Percentiles rank a stretch among this genome's conserved stretches.
Conservation (phyloP, 2,888 invertebrate genomes). For the Pandemis corylana region DNA sequence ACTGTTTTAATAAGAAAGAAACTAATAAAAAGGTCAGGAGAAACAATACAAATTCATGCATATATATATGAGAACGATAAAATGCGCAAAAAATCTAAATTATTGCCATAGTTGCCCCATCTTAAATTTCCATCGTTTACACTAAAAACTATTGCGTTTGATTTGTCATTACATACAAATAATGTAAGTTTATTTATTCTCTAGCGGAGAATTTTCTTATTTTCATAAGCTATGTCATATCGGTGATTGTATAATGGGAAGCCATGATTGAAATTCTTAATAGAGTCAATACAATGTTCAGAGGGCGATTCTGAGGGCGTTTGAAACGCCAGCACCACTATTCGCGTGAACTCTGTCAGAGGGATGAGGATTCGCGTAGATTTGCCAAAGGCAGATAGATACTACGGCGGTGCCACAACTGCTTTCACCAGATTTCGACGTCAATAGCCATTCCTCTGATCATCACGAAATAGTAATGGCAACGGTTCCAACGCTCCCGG, state of each 20-base stretch:
- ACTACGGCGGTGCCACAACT: background rate
- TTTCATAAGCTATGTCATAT: conserved; percentile 53
- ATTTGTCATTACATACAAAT: conserved; percentile 37
- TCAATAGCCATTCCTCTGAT: background rate
- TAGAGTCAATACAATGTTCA: conserved; percentile 5
- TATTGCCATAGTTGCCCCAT: too few relatives aligned
- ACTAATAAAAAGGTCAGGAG: too few relatives aligned
- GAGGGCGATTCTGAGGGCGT: background rate
- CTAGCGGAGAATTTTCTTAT: conserved; percentile 59
- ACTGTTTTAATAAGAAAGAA: too few relatives aligned
- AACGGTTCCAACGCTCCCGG: background rate
- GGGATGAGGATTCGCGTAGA: background rate
- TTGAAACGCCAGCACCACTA: background rate
- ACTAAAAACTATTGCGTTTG: conserved; percentile 42
- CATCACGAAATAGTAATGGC: background rate
- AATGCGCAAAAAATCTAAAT: too few relatives aligned
- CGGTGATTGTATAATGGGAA: conserved; percentile 30
- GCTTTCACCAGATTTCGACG: background rate
- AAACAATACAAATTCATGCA: too few relatives aligned
- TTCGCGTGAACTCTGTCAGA: background rate
- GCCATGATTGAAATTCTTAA: conserved; percentile 23
- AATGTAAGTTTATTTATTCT: conserved; percentile 51
- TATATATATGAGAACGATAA: too few relatives aligned
- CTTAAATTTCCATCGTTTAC: conserved; percentile 9
- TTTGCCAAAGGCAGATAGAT: background rate